Percentiles rank a stretch among this genome's conserved stretches.
These are phyloP conservation scores for Chelon auratus DNA, from an alignment of 2,797 vertebrate genomes.

Conservation along the genomic window DNA sequence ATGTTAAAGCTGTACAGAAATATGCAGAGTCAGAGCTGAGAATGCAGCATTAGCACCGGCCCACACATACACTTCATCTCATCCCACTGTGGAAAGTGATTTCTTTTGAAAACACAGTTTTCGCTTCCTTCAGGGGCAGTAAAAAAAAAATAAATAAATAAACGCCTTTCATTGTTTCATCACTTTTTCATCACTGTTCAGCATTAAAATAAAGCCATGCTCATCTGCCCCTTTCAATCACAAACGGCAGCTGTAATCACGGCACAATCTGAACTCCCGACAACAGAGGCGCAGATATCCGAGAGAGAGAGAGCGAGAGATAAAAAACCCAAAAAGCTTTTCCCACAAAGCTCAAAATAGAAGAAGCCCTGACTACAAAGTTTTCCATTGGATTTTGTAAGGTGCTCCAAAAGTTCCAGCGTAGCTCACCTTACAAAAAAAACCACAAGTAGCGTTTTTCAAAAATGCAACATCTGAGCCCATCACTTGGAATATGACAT, in stretches of 20 bases:
- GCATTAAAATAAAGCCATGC: conserved; percentile 2
- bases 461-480: conserved; percentile 9
- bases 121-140: conserved; percentile 29
- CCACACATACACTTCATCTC: conserved; percentile 1
- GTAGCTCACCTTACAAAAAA: conserved; percentile 18
- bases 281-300: conserved; percentile 17
- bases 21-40: conserved; percentile 41
- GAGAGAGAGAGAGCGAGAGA: neutral
- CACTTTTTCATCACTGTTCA: conserved; percentile 45
- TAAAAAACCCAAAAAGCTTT: conserved; percentile 14
- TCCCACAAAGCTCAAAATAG: conserved; percentile 39
- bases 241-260: conserved; percentile 26
- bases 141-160: conserved; percentile 7
- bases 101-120: conserved; percentile 33
- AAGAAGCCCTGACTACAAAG: conserved; percentile 40
- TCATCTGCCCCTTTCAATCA: conserved; percentile 32
- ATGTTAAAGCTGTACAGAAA: conserved; percentile 16
- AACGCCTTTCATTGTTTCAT: conserved; percentile 44
- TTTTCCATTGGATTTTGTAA: conserved; percentile 24
- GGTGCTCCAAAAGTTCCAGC: conserved; percentile 25
- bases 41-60: neutral
- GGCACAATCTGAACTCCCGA: conserved; percentile 28
- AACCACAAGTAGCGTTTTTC: conserved; percentile 21
- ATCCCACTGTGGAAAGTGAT: conserved; percentile 18
- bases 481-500: conserved; percentile 19